phyloP scores from a whole-genome alignment of 2,888 invertebrate species.

The Hedya salicella region DNA sequence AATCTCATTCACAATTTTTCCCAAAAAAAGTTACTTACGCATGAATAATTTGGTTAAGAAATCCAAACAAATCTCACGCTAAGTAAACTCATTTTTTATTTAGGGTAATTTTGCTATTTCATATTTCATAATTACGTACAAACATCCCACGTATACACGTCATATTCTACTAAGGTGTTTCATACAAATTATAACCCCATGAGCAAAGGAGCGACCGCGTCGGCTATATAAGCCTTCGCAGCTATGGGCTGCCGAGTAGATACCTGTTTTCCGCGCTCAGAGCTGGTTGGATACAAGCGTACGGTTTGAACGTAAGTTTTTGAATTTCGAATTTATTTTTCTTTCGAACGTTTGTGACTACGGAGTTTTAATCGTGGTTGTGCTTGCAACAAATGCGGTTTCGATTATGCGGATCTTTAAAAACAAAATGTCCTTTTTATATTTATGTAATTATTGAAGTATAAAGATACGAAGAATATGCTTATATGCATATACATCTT shows the following conservation, averaged over 20 bases:
- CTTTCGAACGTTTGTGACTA: neutral
- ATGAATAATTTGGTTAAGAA: neutral
- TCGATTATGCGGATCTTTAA: neutral
- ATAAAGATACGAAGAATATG: no score
- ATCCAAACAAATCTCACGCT: neutral
- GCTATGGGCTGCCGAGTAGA: slow-evolving; percentile 47
- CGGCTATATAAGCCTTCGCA: slow-evolving; percentile 50
- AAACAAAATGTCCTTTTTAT: neutral
- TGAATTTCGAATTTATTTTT: slow-evolving; percentile 17
- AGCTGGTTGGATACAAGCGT: slow-evolving; percentile 46
- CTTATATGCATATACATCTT: no score
- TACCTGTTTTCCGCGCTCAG: slow-evolving; percentile 52
- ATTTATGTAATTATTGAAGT: no score
- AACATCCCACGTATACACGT: slow-evolving; percentile 10
- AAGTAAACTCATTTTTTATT: no score
- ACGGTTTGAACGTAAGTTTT: slow-evolving; percentile 41
- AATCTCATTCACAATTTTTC: no score
- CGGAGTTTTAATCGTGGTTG: no score
- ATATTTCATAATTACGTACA: slow-evolving; percentile 3
- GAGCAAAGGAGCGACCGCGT: slow-evolving; percentile 14
- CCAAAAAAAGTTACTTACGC: no score
- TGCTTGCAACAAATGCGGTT: no score
- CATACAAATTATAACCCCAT: slow-evolving; percentile 20
- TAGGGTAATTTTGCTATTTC: neutral
- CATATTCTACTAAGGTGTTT: slow-evolving; percentile 9